phyloP scores from a whole-genome alignment of 2,888 invertebrate genomes.

The Willowsia nigromaculata region DNA sequence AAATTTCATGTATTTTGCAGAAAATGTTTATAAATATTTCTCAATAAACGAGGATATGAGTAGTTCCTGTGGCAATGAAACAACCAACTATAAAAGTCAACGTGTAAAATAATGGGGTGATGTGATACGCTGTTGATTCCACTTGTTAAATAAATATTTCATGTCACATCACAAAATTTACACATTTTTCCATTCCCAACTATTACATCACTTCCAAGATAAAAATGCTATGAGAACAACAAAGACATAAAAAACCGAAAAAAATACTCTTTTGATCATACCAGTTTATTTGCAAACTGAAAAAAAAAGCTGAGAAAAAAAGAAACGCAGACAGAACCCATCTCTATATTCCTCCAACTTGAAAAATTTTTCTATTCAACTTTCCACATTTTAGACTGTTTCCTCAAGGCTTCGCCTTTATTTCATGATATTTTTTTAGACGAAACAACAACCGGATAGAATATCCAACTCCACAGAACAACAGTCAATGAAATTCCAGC shows the following conservation, averaged over 20 bases:
- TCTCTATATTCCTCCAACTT: no score
- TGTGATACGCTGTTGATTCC: not conserved
- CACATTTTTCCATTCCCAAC: not conserved
- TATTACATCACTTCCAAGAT: not conserved
- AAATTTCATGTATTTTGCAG: not conserved
- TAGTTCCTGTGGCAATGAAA: not conserved
- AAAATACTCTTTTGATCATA: not conserved
- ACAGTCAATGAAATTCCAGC: conserved; percentile 20
- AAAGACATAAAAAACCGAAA: not conserved
- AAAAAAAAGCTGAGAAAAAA: not conserved
- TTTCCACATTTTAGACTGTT: not conserved
- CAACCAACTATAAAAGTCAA: not conserved
- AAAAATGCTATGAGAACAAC: not conserved
- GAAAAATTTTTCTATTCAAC: not conserved
- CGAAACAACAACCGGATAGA: conserved; percentile 52
- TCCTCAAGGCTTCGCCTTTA: conserved; percentile 70
- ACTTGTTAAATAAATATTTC: not conserved
- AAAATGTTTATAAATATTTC: not conserved
- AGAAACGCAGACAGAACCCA: conserved; percentile 37
- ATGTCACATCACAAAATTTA: not conserved
- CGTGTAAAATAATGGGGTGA: not conserved
- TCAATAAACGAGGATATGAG: not conserved
- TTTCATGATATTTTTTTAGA: conserved; percentile 18
- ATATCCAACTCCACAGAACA: conserved; percentile 15
- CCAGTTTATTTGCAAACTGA: no score